phyloP scores from a whole-genome alignment of 2,113 vertebrate genomes.

The Deroptyus accipitrinus region DNA sequence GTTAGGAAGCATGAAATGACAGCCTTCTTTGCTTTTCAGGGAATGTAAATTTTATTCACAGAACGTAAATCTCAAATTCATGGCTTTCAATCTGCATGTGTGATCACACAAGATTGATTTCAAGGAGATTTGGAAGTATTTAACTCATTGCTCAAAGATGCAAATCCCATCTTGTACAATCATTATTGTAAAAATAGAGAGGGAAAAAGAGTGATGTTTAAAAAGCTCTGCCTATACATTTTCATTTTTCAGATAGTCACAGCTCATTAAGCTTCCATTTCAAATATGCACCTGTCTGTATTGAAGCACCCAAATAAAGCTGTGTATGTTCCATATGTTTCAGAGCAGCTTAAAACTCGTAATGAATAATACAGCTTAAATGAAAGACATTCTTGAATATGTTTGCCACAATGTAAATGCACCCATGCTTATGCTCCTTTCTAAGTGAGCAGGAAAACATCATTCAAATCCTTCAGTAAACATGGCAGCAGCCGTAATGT shows the following conservation, averaged over 20 bases:
- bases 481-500: background rate
- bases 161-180: slow-evolving; percentile 30
- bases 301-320: background rate
- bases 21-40: slow-evolving; percentile 71
- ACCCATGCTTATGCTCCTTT: background rate
- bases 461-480: background rate
- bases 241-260: background rate
- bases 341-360: background rate
- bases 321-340: background rate
- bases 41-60: slow-evolving; percentile 70
- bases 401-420: background rate
- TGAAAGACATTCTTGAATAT: background rate
- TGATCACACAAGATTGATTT: slow-evolving; percentile 67
- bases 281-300: background rate
- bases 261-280: slow-evolving; percentile 29
- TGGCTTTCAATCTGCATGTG: slow-evolving; percentile 53
- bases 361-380: background rate
- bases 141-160: slow-evolving; percentile 42
- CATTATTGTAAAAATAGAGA: background rate
- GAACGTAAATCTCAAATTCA: slow-evolving; percentile 63
- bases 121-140: slow-evolving; percentile 61
- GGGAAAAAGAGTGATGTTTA: background rate
- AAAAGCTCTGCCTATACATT: background rate
- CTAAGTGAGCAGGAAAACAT: background rate
- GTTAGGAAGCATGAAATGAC: slow-evolving; percentile 71